Evolutionary conservation across 2,113 vertebrate species (phyloP), one percentile per base, ranked within the genome.

Genomic region (Heterochromis multidens): DNA sequence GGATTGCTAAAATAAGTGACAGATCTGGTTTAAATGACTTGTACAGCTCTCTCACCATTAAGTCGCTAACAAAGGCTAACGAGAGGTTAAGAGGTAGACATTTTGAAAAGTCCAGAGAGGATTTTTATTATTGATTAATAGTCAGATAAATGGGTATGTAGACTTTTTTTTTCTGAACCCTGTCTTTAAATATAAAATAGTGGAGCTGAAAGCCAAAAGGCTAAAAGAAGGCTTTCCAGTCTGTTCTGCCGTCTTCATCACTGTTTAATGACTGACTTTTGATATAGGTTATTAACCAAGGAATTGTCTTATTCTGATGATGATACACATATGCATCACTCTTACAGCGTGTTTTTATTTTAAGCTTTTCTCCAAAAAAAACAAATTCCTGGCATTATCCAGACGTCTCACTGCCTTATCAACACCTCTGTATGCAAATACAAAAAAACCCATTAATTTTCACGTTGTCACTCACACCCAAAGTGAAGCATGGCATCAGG

Each of bases 41-140:
- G 7, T 31, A 77, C 56, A 2, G 7, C 81, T 81, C 25, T 1
- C 58, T 84, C 23, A 46, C 80, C 57, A 77, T 33, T 46, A 79
- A 87, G 65, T 87, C 63, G 9, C 88, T 90, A 81, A 91, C 82
- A 92, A 83, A 87, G 89, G 88, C 88, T 93, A 93, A 93, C 67
- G 52, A 91, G 88, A 90, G 94, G 92, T 93, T 90, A 93, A 93
- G 74, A 82, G 80, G 86, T 84, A 82, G 86, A 87, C 37, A 85
- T 94, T 87, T 86, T 60, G 46, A 80, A 72, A 80, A 29, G 76
- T 88, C 88, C 76, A 35, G 76, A 79, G 88, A 89, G 83, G 49
- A 89, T 89, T 79, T 86, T 85, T 86, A 88, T 78, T 87, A 92
- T 90, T 89, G 89, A 94, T 92, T 92, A 88, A 87, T 76, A 85